Percentiles rank a stretch among this genome's conserved stretches.
phyloP scores from a whole-genome alignment of 2,888 invertebrate species.

The Neelides folsomi region DNA sequence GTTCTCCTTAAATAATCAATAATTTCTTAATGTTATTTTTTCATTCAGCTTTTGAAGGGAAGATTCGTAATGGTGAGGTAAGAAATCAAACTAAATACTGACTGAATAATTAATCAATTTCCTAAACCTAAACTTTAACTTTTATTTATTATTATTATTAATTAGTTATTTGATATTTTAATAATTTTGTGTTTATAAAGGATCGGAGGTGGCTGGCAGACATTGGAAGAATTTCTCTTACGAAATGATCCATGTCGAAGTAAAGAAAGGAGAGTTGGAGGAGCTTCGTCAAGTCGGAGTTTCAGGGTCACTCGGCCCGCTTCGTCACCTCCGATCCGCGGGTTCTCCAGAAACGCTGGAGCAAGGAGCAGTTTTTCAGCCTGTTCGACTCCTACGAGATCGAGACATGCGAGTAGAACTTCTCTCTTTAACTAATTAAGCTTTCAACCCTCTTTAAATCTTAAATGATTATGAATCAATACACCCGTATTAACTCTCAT shows the following conservation, averaged over 20 bases:
- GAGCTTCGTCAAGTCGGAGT: slow-evolving; percentile 17
- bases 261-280: slow-evolving; percentile 32
- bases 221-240: slow-evolving; percentile 77
- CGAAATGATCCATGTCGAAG: slow-evolving; percentile 78
- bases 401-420: slow-evolving; percentile 28
- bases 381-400: slow-evolving; percentile 24
- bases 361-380: slow-evolving; percentile 15
- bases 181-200: slow-evolving; percentile 35
- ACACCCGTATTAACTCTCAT: no score
- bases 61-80: no score
- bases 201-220: slow-evolving; percentile 89
- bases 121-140: background rate
- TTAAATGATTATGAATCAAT: no score
- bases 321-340: slow-evolving; percentile 28
- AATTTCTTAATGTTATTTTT: no score
- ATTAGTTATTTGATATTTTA: background rate
- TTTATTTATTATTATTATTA: background rate
- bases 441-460: no score
- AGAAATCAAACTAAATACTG: no score
- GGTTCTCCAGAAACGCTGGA: slow-evolving; percentile 17
- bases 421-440: slow-evolving; percentile 12
- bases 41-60: no score
- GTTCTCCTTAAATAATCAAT: no score
- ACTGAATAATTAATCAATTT: no score
- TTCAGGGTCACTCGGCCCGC: slow-evolving; percentile 20